Evolutionary conservation across 2,113 vertebrate genomes (phyloP).

Genomic region (Emberiza fucata): DNA sequence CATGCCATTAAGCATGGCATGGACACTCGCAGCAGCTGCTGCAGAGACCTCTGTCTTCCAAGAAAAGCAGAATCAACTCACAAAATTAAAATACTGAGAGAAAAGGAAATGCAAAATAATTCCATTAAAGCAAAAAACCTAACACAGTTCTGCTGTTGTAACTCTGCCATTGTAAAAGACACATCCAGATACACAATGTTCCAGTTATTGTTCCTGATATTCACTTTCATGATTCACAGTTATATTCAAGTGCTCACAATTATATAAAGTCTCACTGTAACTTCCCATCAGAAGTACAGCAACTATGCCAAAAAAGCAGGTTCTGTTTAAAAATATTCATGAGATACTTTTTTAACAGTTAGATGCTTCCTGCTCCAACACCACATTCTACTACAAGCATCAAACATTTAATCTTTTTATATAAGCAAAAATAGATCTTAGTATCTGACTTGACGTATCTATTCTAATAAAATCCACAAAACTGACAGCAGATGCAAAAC

Average conservation of each 20-base stretch:
- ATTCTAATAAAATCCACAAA: constrained; percentile 31
- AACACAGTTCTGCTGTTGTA: not conserved
- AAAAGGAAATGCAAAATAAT: not conserved
- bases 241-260: not conserved
- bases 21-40: not conserved
- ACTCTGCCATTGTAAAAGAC: not conserved
- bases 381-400: not conserved
- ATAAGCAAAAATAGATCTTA: constrained; percentile 11
- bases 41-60: not conserved
- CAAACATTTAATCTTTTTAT: constrained; percentile 8
- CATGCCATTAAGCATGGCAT: not conserved
- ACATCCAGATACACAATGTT: not conserved
- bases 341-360: not conserved
- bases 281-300: not conserved
- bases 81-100: not conserved
- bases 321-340: not conserved
- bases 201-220: not conserved
- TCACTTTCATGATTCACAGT: not conserved
- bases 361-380: not conserved
- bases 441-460: not conserved
- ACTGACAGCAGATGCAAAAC: constrained; percentile 31
- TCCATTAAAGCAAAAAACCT: not conserved
- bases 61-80: not conserved
- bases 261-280: not conserved
- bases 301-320: not conserved